Conservation (phyloP, 2,888 invertebrate species). For the Galerucella nymphaeae region DNA sequence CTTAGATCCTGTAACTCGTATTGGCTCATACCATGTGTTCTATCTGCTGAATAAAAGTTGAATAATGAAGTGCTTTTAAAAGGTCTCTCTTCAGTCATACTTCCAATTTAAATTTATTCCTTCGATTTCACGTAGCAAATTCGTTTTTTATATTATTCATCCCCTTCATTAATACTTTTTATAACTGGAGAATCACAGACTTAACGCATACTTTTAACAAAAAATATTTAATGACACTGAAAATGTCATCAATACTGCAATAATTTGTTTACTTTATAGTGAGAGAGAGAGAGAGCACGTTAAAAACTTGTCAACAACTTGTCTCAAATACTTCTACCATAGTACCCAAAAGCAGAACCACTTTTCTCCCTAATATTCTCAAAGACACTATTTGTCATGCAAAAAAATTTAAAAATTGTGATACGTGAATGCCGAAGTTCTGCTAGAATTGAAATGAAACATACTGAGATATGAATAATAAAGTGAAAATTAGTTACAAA, state of each 20-base stretch:
- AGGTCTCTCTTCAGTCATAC: background rate
- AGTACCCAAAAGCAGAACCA: too few species aligned
- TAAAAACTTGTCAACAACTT: background rate
- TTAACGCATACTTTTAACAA: background rate
- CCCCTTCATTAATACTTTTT: background rate
- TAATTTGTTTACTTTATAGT: background rate
- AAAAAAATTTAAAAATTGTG: too few species aligned
- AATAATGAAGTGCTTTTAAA: background rate
- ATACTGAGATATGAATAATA: background rate
- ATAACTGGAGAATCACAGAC: background rate
- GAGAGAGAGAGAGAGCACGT: background rate
- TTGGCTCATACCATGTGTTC: slow-evolving; percentile 28
- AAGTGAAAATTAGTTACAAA: background rate
- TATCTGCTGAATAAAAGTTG: slow-evolving; percentile 26
- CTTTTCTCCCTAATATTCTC: too few species aligned
- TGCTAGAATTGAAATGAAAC: background rate
- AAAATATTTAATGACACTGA: background rate
- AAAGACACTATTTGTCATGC: too few species aligned
- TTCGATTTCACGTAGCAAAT: background rate
- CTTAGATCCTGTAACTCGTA: slow-evolving; percentile 26
- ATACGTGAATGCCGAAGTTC: background rate
- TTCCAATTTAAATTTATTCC: background rate
- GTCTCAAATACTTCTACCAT: too few species aligned
- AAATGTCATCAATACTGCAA: background rate
- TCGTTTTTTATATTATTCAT: background rate